Evolutionary conservation across 1,140 invertebrate species (phyloP), one percentile per base, ranked within the genome.

Genomic region (Lutraria rhynchaena): DNA sequence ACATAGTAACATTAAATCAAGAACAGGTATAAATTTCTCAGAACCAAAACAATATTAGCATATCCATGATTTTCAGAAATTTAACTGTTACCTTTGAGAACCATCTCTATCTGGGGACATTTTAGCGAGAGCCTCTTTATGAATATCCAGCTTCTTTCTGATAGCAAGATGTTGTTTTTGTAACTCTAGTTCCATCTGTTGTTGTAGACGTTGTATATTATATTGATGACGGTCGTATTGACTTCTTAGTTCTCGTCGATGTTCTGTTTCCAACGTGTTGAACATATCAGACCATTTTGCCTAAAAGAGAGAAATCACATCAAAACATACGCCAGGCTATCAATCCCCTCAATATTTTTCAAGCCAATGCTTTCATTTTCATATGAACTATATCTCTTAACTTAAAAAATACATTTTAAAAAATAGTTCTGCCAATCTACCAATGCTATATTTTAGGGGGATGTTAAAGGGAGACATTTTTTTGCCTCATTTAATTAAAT

Each of bases 211-310:
- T 29, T 85, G 83, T 15, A 89, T 87, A 55, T 86, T 85, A n/a
- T 74, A 75, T 82, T 87, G 84, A 65, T 89, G 88, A 37, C 83
- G 69, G 0, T 77, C 44, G 51, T 89, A 87, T 81, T 89, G 88
- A 0, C 81, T 60, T 31, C 82, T 76, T 53, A 88, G 63, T 13
- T 88, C 82, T 13, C 37, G 44, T 15, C 81, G 82, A 57, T 89
- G 88, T 31, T 89, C 82, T 24, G 85, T 77, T 60, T 89, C 88
- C 57, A 88, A 51, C 33, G 84, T 74, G 35, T 86, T 80, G 69
- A 88, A 88, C 88, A 89, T 89, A 3, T 83, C 76, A 44, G 85
- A 82, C 87, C 87, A 89, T 61, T 82, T 86, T 7, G 85, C 83
- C 87, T 89, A 73, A 11, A n/a, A 33, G 35, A 55, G 4, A 55